Evolutionary conservation across 2,888 invertebrate species (phyloP), one percentile per base, ranked within the genome.

Genomic region (Bellardia bayeri): DNA sequence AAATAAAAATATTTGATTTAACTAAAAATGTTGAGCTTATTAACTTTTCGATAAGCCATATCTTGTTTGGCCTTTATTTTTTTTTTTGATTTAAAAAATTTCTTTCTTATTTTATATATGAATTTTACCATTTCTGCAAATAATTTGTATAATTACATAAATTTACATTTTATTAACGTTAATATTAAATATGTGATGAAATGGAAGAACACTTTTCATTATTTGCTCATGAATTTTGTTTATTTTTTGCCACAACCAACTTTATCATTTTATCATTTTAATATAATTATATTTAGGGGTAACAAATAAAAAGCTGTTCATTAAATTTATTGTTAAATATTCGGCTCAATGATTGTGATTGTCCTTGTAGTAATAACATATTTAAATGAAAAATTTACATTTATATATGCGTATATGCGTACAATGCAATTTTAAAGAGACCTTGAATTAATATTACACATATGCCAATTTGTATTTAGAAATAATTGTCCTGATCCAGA

Each of bases 301-400:
- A 72, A 63, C 71, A 71, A 81, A 72, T 72, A 81, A 81, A 63
- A 72, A 54, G 7, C 9, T 71, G 63, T 81, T 64, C 72, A 81
- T 81, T 81, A 81, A 81, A 64, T 72, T 54, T 64, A 72, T 81
- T 81, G 72, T 64, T 72, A 64, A 81, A 81, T 64, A 54, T 81
- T 54, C 64, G 30, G 16, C 14, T 64, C 51, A 72, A 81, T 81
- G 63, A 64, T n/a, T 71, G 33, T 49, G 49, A 61, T 79, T 69
- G 49, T 49, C 14, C 33, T 72, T 63, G 49, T 23, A 23, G 23
- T 23, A 23, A 23, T 23, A 23, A 23, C 23, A 23, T 23, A 23
- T 30, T 69, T 71, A 16, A 72, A 63, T 58, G 37, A 14, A n/a
- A 6, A 76, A 75, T 14, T 51, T n/a, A 51, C 3, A n/a, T 51